Evolutionary conservation across 1,140 invertebrate species (phyloP).

Genomic region (Leptopilina boulardi): DNA sequence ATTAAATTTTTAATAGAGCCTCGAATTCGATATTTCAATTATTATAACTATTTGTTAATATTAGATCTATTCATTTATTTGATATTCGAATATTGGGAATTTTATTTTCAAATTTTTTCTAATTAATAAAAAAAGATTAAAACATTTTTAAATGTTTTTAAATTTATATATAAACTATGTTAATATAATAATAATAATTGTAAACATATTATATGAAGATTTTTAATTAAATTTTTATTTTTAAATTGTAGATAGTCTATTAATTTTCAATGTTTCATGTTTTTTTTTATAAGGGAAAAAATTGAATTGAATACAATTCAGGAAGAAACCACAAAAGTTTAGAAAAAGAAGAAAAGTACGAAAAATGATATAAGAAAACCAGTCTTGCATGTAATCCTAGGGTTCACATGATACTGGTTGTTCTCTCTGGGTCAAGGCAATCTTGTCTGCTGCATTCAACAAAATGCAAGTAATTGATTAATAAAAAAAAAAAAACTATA

Average conservation of each 20-base stretch:
- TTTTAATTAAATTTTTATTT: too few relatives aligned
- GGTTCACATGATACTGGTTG: slow-evolving; percentile 51
- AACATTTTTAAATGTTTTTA: too few relatives aligned
- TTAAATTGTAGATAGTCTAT: too few relatives aligned
- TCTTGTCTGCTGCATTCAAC: slow-evolving; percentile 50
- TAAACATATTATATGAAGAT: too few relatives aligned
- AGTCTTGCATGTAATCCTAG: slow-evolving; percentile 56
- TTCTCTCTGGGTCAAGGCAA: slow-evolving; percentile 67
- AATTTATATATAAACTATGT: too few relatives aligned
- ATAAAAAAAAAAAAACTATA: slow-evolving; percentile 27
- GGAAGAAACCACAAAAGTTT: neutral
- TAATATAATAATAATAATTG: too few relatives aligned
- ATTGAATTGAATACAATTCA: neutral
- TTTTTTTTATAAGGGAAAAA: too few relatives aligned
- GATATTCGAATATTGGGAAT: too few relatives aligned
- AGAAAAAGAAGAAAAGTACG: slow-evolving; percentile 11
- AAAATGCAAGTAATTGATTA: slow-evolving; percentile 51
- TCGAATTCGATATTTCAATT: neutral
- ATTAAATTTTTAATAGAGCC: slow-evolving; percentile 30
- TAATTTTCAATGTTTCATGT: too few relatives aligned
- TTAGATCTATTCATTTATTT: too few relatives aligned
- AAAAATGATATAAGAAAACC: slow-evolving; percentile 60
- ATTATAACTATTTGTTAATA: slow-evolving; percentile 16
- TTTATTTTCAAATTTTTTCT: too few relatives aligned
- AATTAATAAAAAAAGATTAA: too few relatives aligned